phyloP scores from a whole-genome alignment of 2,113 vertebrate genomes.

The Microcebus murinus region DNA sequence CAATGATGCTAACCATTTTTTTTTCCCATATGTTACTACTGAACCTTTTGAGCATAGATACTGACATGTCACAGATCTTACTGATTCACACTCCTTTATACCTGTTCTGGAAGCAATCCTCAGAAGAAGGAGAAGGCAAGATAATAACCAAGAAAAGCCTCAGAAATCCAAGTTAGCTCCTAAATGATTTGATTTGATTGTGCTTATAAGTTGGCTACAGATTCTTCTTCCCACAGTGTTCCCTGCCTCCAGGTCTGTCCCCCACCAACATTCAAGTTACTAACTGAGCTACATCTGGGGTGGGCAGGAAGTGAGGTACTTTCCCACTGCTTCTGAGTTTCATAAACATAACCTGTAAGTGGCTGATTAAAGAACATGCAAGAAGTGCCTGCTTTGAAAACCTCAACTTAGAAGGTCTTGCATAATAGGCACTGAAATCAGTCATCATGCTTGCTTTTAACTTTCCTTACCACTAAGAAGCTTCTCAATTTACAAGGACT shows the following conservation, averaged over 20 bases:
- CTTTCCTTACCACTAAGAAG: conserved; percentile 59
- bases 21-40: background rate
- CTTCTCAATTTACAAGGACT: conserved; percentile 15
- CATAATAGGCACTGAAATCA: conserved; percentile 79
- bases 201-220: background rate
- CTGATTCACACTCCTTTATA: background rate
- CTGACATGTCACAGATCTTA: conserved; percentile 23
- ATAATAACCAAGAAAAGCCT: conserved; percentile 18
- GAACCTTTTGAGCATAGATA: background rate
- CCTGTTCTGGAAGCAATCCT: conserved; percentile 5
- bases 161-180: background rate
- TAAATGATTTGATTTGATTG: conserved; percentile 37
- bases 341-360: conserved; percentile 62
- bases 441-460: conserved; percentile 77
- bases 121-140: background rate
- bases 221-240: conserved; percentile 34
- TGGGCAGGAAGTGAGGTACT: conserved; percentile 24
- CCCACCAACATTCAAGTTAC: conserved; percentile 31
- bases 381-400: conserved; percentile 75
- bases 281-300: conserved; percentile 20
- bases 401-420: conserved; percentile 63
- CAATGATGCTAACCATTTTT: background rate
- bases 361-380: conserved; percentile 61
- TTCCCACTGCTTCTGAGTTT: conserved; percentile 55
- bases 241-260: background rate